These are phyloP conservation scores for Gila robusta DNA, from an alignment of 2,797 vertebrate genomes.

Conservation along the genomic window DNA sequence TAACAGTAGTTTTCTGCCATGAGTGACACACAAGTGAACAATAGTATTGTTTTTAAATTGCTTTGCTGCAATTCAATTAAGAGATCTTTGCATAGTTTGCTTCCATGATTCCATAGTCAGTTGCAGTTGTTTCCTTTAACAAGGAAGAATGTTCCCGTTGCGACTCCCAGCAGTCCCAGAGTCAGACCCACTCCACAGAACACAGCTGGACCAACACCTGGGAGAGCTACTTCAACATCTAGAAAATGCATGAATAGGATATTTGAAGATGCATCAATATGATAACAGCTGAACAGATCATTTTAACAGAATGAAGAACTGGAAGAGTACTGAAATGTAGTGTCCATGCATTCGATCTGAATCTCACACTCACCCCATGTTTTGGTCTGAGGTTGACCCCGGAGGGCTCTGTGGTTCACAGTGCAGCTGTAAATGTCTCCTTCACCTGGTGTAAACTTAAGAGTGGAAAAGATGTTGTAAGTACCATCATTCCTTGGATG, in stretches of 20 bases:
- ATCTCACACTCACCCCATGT: slow-evolving; percentile 75
- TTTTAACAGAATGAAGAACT: neutral
- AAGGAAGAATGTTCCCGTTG: slow-evolving; percentile 43
- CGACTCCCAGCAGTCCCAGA: slow-evolving; percentile 43
- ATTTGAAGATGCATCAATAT: neutral
- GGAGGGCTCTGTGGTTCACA: slow-evolving; percentile 70
- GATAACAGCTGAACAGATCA: neutral
- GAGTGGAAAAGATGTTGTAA: slow-evolving; percentile 71
- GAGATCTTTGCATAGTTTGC: neutral
- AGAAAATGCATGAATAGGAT: neutral
- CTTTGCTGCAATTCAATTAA: neutral
- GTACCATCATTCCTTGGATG: slow-evolving; percentile 62
- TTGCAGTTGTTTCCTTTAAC: slow-evolving; percentile 20
- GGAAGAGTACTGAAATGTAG: neutral
- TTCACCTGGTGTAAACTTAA: slow-evolving; percentile 68
- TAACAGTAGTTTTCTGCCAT: neutral
- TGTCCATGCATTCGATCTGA: neutral
- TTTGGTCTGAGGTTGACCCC: slow-evolving; percentile 50
- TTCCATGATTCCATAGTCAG: neutral
- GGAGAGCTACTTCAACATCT: neutral
- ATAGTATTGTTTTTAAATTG: neutral
- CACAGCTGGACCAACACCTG: slow-evolving; percentile 32
- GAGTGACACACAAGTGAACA: neutral
- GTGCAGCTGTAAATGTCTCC: slow-evolving; percentile 79
- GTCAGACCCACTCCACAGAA: slow-evolving; percentile 53